Evolutionary conservation across 2,888 invertebrate genomes (phyloP).

Genomic region (Andrena fulva): DNA sequence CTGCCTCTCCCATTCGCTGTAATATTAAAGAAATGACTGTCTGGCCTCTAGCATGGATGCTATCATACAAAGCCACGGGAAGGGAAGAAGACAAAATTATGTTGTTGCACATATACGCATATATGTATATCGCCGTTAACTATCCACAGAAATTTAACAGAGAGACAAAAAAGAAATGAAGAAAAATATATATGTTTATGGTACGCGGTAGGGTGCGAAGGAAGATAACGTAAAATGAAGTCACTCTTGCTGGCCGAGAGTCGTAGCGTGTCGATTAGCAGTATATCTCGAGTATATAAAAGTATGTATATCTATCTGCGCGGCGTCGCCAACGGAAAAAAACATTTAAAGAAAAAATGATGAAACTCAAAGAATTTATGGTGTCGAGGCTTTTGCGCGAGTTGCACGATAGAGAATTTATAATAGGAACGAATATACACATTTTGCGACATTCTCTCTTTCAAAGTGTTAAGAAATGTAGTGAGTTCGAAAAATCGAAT

Average conservation of each 20-base stretch:
- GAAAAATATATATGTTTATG: slow-evolving; percentile 29
- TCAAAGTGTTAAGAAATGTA: not conserved
- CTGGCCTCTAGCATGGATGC: slow-evolving; percentile 64
- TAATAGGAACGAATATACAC: slow-evolving; percentile 23
- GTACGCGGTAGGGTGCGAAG: slow-evolving; percentile 7
- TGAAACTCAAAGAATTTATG: slow-evolving; percentile 38
- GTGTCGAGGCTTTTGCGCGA: slow-evolving; percentile 20
- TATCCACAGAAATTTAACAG: slow-evolving; percentile 29
- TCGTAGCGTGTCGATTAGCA: slow-evolving; percentile 60
- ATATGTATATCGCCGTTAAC: slow-evolving; percentile 52
- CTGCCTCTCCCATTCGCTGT: slow-evolving; percentile 78
- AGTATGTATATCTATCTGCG: slow-evolving; percentile 34
- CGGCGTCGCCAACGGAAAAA: slow-evolving; percentile 15
- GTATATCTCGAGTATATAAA: slow-evolving; percentile 46
- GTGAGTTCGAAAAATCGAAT: not conserved
- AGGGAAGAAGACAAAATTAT: slow-evolving; percentile 13
- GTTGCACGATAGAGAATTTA: slow-evolving; percentile 33
- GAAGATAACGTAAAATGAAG: slow-evolving; percentile 41
- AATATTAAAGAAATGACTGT: slow-evolving; percentile 67
- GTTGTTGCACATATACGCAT: slow-evolving; percentile 61
- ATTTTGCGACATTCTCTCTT: not conserved
- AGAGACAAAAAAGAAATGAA: slow-evolving; percentile 3
- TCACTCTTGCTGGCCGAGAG: slow-evolving; percentile 81
- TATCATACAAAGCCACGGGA: not conserved
- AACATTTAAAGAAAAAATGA: not conserved